Percentiles rank a stretch among this genome's conserved stretches.
These are phyloP conservation scores for Betta splendens DNA, from an alignment of 2,797 vertebrate genomes.

Conservation along the genomic window DNA sequence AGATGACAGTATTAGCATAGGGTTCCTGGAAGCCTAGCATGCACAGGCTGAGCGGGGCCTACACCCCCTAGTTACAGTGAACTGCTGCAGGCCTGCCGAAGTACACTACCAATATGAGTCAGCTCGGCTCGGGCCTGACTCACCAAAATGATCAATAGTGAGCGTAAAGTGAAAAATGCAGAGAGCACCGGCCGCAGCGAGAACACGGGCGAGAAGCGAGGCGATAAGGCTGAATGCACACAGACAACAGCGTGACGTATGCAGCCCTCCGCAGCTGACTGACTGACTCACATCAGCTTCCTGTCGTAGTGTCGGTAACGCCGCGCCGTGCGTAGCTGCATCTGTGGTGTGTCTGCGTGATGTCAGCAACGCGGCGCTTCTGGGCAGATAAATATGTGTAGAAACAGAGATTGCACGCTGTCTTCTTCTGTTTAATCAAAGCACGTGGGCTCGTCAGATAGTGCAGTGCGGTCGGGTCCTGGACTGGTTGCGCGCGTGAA, in stretches of 20 bases:
- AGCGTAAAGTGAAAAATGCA: constrained; percentile 55
- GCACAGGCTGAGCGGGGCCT: constrained; percentile 15
- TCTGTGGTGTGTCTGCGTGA: constrained; percentile 19
- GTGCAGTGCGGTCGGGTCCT: constrained; percentile 65
- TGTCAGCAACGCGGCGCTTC: background rate
- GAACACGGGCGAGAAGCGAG: constrained; percentile 39
- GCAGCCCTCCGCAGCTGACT: constrained; percentile 66
- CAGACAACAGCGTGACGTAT: constrained; percentile 68
- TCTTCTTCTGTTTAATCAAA: constrained; percentile 6
- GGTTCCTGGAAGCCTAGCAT: constrained; percentile 70
- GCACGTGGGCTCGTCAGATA: constrained; percentile 33
- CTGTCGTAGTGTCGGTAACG: constrained; percentile 61
- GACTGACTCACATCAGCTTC: constrained; percentile 72
- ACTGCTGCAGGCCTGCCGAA: constrained; percentile 14
- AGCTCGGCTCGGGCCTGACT: constrained; percentile 60
- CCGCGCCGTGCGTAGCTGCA: constrained; percentile 48
- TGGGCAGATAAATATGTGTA: constrained; percentile 1
- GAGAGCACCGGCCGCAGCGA: constrained; percentile 18
- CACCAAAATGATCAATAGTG: constrained; percentile 70
- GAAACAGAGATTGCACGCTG: background rate
- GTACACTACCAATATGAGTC: constrained; percentile 60
- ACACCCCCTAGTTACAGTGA: constrained; percentile 29
- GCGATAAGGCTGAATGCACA: constrained; percentile 59
- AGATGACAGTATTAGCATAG: constrained; percentile 67
- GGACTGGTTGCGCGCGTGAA: constrained; percentile 29